Percentiles rank a stretch among this genome's conserved stretches.
Evolutionary conservation across 1,140 invertebrate genomes (phyloP).

Genomic region (Pentalonia nigronervosa): DNA sequence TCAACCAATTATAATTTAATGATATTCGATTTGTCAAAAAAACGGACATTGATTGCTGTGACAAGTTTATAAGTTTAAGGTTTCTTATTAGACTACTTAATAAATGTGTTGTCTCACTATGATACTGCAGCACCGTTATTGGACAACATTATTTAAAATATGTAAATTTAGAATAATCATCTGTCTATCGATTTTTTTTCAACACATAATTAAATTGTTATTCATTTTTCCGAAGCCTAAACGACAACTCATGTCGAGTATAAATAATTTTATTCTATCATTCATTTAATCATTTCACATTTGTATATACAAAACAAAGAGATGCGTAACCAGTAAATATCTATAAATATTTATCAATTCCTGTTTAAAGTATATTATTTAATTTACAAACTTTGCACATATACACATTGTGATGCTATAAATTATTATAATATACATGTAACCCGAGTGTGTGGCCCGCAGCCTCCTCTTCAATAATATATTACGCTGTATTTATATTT

Average conservation of each 20-base stretch:
- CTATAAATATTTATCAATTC: not conserved
- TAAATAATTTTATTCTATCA: not conserved
- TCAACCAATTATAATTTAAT: constrained; percentile 28
- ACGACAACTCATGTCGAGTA: not conserved
- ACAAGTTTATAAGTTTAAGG: constrained; percentile 16
- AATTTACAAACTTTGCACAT: not conserved
- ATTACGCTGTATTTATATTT: too few relatives aligned
- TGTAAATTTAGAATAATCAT: constrained; percentile 20
- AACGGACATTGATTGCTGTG: not conserved
- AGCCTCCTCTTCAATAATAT: too few relatives aligned
- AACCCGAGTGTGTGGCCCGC: not conserved
- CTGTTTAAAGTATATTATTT: not conserved
- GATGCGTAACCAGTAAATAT: not conserved
- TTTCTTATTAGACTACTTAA: not conserved
- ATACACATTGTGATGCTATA: too few relatives aligned
- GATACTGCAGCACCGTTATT: not conserved
- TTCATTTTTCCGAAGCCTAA: not conserved
- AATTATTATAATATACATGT: not conserved
- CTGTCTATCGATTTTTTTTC: constrained; percentile 28
- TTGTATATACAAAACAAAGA: not conserved
- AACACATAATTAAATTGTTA: constrained; percentile 10
- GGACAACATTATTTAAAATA: constrained; percentile 10
- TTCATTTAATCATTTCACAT: not conserved
- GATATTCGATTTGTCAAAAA: constrained; percentile 5
- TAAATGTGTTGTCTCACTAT: not conserved